These are phyloP conservation scores for Scaeva pyrastri DNA, from an alignment of 2,888 invertebrate species.

Conservation along the genomic window DNA sequence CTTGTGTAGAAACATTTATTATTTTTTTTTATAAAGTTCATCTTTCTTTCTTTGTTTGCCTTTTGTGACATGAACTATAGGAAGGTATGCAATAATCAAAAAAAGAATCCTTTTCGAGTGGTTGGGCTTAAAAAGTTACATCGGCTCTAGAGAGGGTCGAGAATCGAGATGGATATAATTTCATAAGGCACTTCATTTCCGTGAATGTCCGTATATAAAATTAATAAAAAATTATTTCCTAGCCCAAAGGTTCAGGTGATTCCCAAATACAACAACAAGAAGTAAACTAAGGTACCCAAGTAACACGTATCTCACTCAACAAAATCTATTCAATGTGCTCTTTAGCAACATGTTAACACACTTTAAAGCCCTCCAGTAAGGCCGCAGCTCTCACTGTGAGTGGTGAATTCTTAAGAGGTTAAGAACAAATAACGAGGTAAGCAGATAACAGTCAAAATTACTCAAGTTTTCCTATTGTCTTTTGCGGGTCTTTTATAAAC, in stretches of 20 bases:
- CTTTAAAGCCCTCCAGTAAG: constrained; percentile 14
- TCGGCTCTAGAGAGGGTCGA: too few relatives aligned
- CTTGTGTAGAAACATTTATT: constrained; percentile 2
- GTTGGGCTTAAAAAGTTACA: too few relatives aligned
- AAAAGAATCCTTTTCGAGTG: too few relatives aligned
- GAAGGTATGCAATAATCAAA: background rate
- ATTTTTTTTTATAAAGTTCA: background rate
- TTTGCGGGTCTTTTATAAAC: constrained; percentile 48
- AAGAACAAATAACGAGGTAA: constrained; percentile 40
- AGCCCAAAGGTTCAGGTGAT: background rate
- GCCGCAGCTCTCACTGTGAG: constrained; percentile 13
- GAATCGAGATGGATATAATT: background rate
- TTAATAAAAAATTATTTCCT: background rate
- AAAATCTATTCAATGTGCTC: constrained; percentile 22
- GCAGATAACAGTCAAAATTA: constrained; percentile 50
- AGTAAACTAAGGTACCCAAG: constrained; percentile 12
- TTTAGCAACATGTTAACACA: constrained; percentile 35
- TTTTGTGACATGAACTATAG: constrained; percentile 20
- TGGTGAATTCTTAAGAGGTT: constrained; percentile 5
- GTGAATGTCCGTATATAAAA: background rate
- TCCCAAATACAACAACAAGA: constrained; percentile 5
- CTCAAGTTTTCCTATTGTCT: constrained; percentile 42
- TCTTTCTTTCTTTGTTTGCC: background rate
- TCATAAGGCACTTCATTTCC: background rate
- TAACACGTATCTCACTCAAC: constrained; percentile 2